These are phyloP conservation scores for Phoeniculus purpureus DNA, from an alignment of 2,797 vertebrate species.

Conservation along the genomic window DNA sequence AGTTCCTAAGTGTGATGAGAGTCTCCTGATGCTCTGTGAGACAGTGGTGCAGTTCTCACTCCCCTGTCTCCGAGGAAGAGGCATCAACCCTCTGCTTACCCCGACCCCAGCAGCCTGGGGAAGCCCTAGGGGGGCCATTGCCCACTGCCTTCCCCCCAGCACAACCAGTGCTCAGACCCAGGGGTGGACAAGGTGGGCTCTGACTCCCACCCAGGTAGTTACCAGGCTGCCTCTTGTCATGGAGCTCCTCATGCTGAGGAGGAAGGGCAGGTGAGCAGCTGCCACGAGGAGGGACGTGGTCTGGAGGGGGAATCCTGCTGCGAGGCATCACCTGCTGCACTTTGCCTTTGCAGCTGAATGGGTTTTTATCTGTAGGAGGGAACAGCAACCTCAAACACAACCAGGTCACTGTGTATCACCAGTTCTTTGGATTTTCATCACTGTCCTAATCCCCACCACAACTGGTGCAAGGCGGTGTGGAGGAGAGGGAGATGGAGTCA, in stretches of 20 bases:
- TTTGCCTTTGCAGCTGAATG: neutral
- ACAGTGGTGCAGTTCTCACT: neutral
- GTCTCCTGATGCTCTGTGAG: neutral
- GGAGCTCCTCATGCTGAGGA: neutral
- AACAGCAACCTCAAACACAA: neutral
- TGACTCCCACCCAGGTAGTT: neutral
- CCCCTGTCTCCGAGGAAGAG: no score
- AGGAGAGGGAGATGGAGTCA: neutral
- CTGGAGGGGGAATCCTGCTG: neutral
- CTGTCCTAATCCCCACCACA: rapidly evolving
- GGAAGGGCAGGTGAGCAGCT: neutral
- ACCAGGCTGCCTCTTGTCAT: neutral
- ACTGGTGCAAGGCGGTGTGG: neutral
- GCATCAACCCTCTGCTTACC: neutral
- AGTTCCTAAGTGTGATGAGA: neutral
- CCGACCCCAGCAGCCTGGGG: neutral
- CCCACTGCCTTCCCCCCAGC: neutral
- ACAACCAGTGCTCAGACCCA: rapidly evolving
- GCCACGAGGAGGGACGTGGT: rapidly evolving
- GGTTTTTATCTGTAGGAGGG: neutral
- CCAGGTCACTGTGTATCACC: neutral
- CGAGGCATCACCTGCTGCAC: rapidly evolving
- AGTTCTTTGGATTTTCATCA: neutral
- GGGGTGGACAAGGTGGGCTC: neutral
- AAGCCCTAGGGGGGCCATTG: neutral